Base-by-base conservation (phyloP, 2,797 vertebrate species). In the Enteromius argenteus region DNA sequence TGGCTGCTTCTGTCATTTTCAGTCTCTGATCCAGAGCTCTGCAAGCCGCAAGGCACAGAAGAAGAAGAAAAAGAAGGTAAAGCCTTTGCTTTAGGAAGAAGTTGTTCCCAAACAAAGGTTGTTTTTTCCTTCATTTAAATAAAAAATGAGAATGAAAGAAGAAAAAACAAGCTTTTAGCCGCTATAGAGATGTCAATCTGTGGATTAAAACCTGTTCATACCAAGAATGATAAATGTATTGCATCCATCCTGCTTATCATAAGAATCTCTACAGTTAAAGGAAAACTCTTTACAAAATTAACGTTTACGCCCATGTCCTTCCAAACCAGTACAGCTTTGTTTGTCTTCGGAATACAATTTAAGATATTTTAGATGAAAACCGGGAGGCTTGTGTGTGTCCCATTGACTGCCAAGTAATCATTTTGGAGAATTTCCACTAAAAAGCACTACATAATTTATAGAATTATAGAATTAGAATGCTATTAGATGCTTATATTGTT, bases 21-120 rank as follows among this genome's bases (percentile, higher is more conserved):
- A 89, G 88, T 87, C 84, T 64, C 83, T 89, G 67, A 87, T 99
- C 89, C 97, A 99, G 86, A 99, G 97, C 94, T 99, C 98, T 56
- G 97, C 97, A 86, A 99, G 98, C 93, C 94, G 97, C 71, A 99
- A 98, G 94, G 97, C 97, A 44, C 98, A 99, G 92, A 99, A 99
- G 94, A 99, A 98, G 93, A 99, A 99, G 96, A 99, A 99, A 96
- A 99, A 99, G 96, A 99, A 99, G 98, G 98, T 99, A 62, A 85
- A 71, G 32, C 9, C 2, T 64, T 64, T 64, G 27, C 27, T 64
- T 32, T 7, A 62, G 11, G n/a, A 60, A 64, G n/a, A 60, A 64
- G 27, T 72, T 35, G 42, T 17, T 11, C n/a, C 35, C 10, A 49
- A 23, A n/a, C 23, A 37, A 30, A 62, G 27, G 11, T 15, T 15